Evolutionary conservation across 2,888 invertebrate genomes (phyloP), one percentile per base, ranked within the genome.

Genomic region (Zele albiditarsus): DNA sequence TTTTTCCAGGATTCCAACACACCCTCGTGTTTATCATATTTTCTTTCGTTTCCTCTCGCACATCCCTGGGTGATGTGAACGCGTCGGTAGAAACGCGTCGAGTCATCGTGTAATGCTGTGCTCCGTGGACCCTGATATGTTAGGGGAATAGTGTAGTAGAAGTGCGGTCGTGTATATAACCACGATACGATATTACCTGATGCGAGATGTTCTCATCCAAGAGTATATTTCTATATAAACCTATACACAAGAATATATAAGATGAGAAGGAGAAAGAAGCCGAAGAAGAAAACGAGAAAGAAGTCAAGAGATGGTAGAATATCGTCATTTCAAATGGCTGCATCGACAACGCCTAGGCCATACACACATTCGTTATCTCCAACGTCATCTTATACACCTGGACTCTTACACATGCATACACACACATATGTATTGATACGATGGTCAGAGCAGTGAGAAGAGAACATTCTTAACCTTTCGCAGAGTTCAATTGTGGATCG

Each of bases 91-190:
- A 70, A 63, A 72, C 63, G 42, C 49, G 87, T 81, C 84, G 84
- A 89, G 89, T 89, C 89, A 89, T 86, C 87, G 84, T 87, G 88
- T 89, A 89, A 89, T 89, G 88, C 88, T 85, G 88, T 84, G 84
- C 86, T 87, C 87, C 86, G 67, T 66, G 67, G 20, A 53, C 53
- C n/a, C 20, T 20, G 20, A 20, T 20, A 5, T 20, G 20, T 53
- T 20, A 20, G 8, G 20, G 53, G 20, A 53, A 20, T 53, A 53
- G 53, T 23, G 46, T 46, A 20, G 62, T 49, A 49, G 31, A 53
- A 42, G 71, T 65, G 53, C 53, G 53, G 62, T 14, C 49, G 20
- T 71, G 63, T 71, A 60, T 71, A 49, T 63, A 60, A 25, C 53
- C 25, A 33, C 63, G 53, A 49, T 49, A 62, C 53, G 66, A 72